Percentiles rank a stretch among this genome's conserved stretches.
Conservation (phyloP, 2,797 vertebrate genomes). For the Thunnus albacares region DNA sequence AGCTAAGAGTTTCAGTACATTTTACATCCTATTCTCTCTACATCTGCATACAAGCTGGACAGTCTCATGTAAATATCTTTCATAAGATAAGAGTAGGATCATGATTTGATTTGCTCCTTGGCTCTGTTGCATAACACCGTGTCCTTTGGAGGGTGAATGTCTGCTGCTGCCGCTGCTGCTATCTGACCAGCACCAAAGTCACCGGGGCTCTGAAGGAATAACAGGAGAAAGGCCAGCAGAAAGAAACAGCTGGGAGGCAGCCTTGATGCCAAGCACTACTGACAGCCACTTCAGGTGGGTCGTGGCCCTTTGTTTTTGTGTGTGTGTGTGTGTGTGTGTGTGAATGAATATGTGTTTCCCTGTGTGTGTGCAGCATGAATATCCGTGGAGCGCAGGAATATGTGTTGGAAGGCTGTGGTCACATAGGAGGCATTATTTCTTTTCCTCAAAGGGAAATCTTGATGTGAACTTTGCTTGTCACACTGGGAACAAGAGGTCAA, state of each 20-base stretch:
- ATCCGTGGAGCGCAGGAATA: not conserved
- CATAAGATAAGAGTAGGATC: conserved; percentile 17
- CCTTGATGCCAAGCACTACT: conserved; percentile 56
- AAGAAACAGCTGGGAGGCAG: conserved; percentile 68
- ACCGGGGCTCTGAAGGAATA: conserved; percentile 31
- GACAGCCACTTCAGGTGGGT: conserved; percentile 75
- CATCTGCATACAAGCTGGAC: not conserved
- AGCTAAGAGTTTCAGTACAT: not conserved
- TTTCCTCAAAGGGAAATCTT: conserved; percentile 7
- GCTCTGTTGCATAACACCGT: conserved; percentile 61
- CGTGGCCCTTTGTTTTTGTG: conserved; percentile 32
- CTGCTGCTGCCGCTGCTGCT: conserved; percentile 20
- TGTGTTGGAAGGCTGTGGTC: conserved; percentile 7
- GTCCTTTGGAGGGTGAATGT: conserved; percentile 56
- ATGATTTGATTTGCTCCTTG: conserved; percentile 29
- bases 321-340: conserved; percentile 24
- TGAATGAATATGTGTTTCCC: conserved; percentile 3
- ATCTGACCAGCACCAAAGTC: conserved; percentile 61
- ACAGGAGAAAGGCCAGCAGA: conserved; percentile 69
- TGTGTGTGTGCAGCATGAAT: not conserved
- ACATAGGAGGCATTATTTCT: not conserved
- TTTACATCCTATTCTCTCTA: not conserved
- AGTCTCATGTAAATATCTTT: conserved; percentile 4
- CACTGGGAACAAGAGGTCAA: conserved; percentile 40
- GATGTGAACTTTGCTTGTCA: conserved; percentile 30